Conservation (phyloP, 1,140 invertebrate species). For the Brachionus rubens region DNA sequence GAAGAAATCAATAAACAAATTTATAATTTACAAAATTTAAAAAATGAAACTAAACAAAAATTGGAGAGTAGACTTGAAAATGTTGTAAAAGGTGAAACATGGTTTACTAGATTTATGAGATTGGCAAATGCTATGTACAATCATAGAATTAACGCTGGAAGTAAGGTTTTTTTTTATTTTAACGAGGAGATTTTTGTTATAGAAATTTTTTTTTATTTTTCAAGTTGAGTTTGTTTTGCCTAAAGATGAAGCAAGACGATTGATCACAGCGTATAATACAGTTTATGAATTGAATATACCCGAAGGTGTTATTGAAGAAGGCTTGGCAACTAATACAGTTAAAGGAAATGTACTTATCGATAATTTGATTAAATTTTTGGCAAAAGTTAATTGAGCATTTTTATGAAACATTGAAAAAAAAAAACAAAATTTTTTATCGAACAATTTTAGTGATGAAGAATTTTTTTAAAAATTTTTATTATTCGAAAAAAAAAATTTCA, state of each 20-base stretch:
- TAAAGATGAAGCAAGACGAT: slow-evolving; percentile 38
- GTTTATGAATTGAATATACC: slow-evolving; percentile 40
- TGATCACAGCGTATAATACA: slow-evolving; percentile 35
- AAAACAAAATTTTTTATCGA: neutral
- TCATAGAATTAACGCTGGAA: slow-evolving; percentile 33
- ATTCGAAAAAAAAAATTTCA: neutral
- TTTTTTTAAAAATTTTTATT: neutral
- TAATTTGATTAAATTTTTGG: slow-evolving; percentile 43
- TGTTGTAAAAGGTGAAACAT: slow-evolving; percentile 41
- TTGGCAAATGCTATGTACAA: slow-evolving; percentile 44
- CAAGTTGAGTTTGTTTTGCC: slow-evolving; percentile 33
- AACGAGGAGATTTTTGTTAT: neutral
- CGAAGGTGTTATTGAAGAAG: slow-evolving; percentile 28
- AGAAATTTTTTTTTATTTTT: neutral
- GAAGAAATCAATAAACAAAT: slow-evolving; percentile 42
- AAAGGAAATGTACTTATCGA: slow-evolving; percentile 45
- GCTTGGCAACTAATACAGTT: neutral
- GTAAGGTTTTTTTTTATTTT: neutral
- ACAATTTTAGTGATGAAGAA: neutral
- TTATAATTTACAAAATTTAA: slow-evolving; percentile 44
- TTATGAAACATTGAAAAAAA: too few species aligned
- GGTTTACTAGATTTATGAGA: slow-evolving; percentile 46
- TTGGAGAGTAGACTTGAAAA: slow-evolving; percentile 25
- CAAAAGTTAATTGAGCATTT: slow-evolving; percentile 41
- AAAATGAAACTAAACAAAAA: slow-evolving; percentile 36